phyloP scores from a whole-genome alignment of 1,140 invertebrate species.

The Diachasma alloeum region DNA sequence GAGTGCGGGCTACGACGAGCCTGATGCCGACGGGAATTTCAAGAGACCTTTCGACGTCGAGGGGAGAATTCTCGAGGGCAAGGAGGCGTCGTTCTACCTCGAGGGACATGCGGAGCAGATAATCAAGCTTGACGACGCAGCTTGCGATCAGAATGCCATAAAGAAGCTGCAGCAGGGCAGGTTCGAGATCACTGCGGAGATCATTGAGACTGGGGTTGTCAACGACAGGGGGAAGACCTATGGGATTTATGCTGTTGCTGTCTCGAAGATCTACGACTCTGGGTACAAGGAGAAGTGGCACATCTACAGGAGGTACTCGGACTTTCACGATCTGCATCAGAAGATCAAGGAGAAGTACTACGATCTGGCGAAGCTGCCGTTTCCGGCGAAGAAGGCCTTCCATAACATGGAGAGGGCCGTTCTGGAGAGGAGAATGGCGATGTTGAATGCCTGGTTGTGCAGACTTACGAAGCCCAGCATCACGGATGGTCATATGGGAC shows the following conservation, averaged over 20 bases:
- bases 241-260: conserved; percentile 89
- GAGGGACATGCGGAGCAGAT: conserved; percentile 48
- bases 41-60: too few species aligned
- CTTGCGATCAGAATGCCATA: conserved; percentile 55
- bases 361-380: conserved; percentile 79
- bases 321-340: conserved; percentile 88
- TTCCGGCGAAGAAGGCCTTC: conserved; percentile 93
- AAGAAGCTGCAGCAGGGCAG: conserved; percentile 69
- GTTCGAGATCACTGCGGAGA: conserved; percentile 71
- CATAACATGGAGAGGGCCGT: conserved; percentile 91
- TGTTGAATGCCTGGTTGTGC: conserved; percentile 85
- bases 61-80: conserved; percentile 31
- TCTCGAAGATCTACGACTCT: conserved; percentile 72
- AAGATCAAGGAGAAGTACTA: conserved; percentile 84
- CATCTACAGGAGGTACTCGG: conserved; percentile 85
- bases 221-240: conserved; percentile 84
- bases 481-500: conserved; percentile 71
- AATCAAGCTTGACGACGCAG: conserved; percentile 48
- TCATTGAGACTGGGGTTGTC: conserved; percentile 79
- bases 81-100: conserved; percentile 44
- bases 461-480: conserved; percentile 72
- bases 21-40: conserved; percentile 27
- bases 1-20: conserved; percentile 42
- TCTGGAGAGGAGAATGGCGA: conserved; percentile 84
- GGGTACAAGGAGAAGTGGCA: conserved; percentile 80